Evolutionary conservation across 1,140 invertebrate genomes (phyloP).

Genomic region (Halyomorpha halys): DNA sequence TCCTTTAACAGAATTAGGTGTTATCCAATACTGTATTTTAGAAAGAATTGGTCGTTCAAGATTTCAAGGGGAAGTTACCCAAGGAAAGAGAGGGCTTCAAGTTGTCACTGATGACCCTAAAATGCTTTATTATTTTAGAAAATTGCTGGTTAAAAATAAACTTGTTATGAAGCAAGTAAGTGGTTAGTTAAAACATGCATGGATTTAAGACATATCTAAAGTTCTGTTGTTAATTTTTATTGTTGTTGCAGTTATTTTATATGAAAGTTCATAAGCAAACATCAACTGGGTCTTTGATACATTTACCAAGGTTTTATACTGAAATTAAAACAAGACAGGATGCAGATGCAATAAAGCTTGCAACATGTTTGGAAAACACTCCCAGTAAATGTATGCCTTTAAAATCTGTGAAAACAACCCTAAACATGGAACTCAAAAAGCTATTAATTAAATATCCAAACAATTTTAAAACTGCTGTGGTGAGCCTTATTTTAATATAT

Average conservation of each 20-base stretch:
- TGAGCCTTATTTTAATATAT: slow-evolving; percentile 29
- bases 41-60: slow-evolving; percentile 66
- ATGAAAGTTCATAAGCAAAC: slow-evolving; percentile 36
- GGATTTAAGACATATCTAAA: too few relatives aligned
- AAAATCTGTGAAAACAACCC: slow-evolving; percentile 39
- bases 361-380: slow-evolving; percentile 44
- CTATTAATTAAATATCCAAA: slow-evolving; percentile 28
- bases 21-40: slow-evolving; percentile 57
- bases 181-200: too few relatives aligned
- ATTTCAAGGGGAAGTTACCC: slow-evolving; percentile 57
- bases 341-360: slow-evolving; percentile 43
- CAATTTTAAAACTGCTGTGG: slow-evolving; percentile 37
- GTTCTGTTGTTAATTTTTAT: background rate
- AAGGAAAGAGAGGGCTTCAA: slow-evolving; percentile 48
- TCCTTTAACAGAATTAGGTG: slow-evolving; percentile 43
- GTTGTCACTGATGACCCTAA: slow-evolving; percentile 48
- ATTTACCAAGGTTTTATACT: slow-evolving; percentile 49
- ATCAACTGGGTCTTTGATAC: slow-evolving; percentile 43
- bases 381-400: slow-evolving; percentile 44
- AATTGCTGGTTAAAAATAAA: slow-evolving; percentile 45
- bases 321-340: slow-evolving; percentile 46
- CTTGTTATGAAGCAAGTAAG: slow-evolving; percentile 53
- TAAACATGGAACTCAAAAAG: slow-evolving; percentile 32
- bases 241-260: slow-evolving; percentile 29
- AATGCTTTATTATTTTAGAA: slow-evolving; percentile 54